phyloP scores from a whole-genome alignment of 2,113 vertebrate species.

The Cyrtonyx montezumae region DNA sequence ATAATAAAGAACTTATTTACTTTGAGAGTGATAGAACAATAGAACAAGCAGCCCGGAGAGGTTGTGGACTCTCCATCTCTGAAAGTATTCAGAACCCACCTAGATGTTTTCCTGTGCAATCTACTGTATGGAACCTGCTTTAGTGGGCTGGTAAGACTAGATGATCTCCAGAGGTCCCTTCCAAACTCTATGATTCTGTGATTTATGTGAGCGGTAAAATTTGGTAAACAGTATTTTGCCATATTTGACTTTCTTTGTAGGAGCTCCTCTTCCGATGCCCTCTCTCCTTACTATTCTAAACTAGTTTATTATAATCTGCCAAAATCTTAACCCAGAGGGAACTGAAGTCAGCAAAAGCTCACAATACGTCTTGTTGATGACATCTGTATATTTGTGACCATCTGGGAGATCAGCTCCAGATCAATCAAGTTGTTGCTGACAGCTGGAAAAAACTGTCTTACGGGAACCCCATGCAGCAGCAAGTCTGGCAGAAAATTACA shows the following conservation, averaged over 20 bases:
- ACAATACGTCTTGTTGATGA: not conserved
- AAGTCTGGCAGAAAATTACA: constrained; percentile 53
- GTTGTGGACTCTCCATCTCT: no score
- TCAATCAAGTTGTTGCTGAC: constrained; percentile 17
- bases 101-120: not conserved
- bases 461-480: not conserved
- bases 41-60: no score
- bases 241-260: not conserved
- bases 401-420: constrained; percentile 16
- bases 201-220: not conserved
- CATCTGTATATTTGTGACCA: constrained; percentile 23
- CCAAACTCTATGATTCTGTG: not conserved
- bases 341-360: not conserved
- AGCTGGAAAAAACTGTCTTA: constrained; percentile 8
- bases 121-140: not conserved
- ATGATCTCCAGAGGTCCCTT: not conserved
- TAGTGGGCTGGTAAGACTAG: not conserved
- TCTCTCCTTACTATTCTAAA: not conserved
- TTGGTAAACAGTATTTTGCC: not conserved
- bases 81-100: not conserved
- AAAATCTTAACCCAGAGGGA: not conserved
- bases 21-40: no score
- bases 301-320: not conserved
- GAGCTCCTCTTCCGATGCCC: not conserved
- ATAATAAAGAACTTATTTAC: no score